Conservation (phyloP, 2,888 invertebrate species). For the Rhagium mordax region DNA sequence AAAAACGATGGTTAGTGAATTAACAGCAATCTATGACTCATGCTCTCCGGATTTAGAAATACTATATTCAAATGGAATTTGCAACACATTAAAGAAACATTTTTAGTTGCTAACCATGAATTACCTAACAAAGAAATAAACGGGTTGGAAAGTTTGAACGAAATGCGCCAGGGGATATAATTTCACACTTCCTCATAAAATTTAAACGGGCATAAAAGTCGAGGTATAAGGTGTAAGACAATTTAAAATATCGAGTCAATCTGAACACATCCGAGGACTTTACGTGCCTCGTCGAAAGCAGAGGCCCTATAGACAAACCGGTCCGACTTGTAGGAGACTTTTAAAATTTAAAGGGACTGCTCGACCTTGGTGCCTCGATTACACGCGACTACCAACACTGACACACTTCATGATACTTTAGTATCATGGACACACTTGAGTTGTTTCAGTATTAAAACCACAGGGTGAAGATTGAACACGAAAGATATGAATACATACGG, state of each 20-base stretch:
- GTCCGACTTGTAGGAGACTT: neutral
- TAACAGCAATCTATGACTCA: neutral
- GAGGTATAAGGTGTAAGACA: too few relatives aligned
- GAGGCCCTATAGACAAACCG: neutral
- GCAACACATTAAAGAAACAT: neutral
- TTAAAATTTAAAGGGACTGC: conserved; percentile 9
- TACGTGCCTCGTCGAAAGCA: too few relatives aligned
- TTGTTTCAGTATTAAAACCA: neutral
- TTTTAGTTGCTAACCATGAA: neutral
- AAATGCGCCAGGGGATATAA: too few relatives aligned
- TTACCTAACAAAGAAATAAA: too few relatives aligned
- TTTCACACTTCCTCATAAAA: too few relatives aligned
- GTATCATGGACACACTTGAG: neutral
- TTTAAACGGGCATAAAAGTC: too few relatives aligned
- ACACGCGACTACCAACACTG: neutral
- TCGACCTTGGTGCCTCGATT: neutral
- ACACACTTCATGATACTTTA: neutral
- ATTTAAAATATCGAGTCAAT: too few relatives aligned
- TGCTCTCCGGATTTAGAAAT: neutral
- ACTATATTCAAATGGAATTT: neutral
- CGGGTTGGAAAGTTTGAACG: neutral
- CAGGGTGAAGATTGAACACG: neutral
- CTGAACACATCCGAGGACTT: too few relatives aligned
- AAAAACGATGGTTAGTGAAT: neutral
- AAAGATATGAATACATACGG: neutral